Evolutionary conservation across 2,888 invertebrate species (phyloP).

Genomic region (Torymus tubicola): DNA sequence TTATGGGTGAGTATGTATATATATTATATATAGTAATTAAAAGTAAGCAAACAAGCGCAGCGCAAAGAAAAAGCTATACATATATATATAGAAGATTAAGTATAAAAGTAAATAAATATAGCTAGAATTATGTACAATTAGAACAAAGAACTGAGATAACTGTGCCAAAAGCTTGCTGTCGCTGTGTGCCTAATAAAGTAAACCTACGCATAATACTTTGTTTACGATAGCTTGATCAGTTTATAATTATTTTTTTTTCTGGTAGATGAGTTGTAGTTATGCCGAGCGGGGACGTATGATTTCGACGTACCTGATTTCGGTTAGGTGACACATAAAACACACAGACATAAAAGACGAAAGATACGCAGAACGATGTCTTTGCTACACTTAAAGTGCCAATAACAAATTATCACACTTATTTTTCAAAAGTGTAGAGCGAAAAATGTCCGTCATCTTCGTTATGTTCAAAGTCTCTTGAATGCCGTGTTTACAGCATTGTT

Average conservation of each 20-base stretch:
- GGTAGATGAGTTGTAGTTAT: constrained; percentile 23
- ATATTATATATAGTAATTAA: background rate
- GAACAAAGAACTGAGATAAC: constrained; percentile 20
- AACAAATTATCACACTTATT: constrained; percentile 47
- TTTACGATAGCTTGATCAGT: background rate
- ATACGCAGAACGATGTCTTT: constrained; percentile 61
- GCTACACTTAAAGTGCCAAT: constrained; percentile 57
- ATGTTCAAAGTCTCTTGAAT: constrained; percentile 23
- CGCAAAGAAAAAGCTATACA: constrained; percentile 25
- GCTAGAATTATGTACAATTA: constrained; percentile 34
- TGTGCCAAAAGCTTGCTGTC: constrained; percentile 44
- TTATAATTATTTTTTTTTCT: constrained; percentile 4
- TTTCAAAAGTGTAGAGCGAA: constrained; percentile 40
- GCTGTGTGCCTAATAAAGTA: constrained; percentile 33
- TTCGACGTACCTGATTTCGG: constrained; percentile 72
- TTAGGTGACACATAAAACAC: constrained; percentile 68
- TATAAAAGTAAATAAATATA: constrained; percentile 6
- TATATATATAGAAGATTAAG: background rate
- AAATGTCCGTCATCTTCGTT: constrained; percentile 31
- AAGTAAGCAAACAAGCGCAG: constrained; percentile 46
- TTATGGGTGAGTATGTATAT: background rate
- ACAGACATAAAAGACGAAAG: constrained; percentile 61
- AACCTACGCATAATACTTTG: constrained; percentile 40
- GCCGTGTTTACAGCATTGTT: background rate
- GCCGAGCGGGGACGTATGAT: constrained; percentile 50